A percentile compares a stretch with the other conserved stretches of the same genome.
Conservation (phyloP, 2,113 vertebrate species). For the Equus przewalskii region DNA sequence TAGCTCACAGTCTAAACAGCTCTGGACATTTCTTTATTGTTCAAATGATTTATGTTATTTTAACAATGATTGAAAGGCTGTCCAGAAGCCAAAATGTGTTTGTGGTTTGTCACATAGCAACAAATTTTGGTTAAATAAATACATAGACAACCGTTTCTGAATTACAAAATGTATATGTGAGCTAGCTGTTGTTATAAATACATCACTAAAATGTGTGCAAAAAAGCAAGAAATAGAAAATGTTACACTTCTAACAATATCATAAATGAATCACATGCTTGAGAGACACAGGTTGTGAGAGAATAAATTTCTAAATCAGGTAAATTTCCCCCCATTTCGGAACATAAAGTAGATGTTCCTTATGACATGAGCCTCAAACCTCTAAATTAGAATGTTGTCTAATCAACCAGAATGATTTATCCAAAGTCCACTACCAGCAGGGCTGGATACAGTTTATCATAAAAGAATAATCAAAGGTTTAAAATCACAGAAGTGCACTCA, state of each 20-base stretch:
- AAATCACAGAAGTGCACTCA: not conserved
- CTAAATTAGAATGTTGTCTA: not conserved
- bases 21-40: constrained; percentile 40
- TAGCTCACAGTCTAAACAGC: constrained; percentile 42
- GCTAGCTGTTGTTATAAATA: constrained; percentile 57
- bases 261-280: constrained; percentile 21
- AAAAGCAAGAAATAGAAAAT: constrained; percentile 64
- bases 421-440: not conserved
- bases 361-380: not conserved
- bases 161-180: constrained; percentile 49
- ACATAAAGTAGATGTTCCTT: not conserved
- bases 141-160: constrained; percentile 41
- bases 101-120: constrained; percentile 40
- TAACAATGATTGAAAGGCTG: constrained; percentile 65
- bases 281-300: constrained; percentile 20
- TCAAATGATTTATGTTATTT: constrained; percentile 58
- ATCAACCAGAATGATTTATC: constrained; percentile 7
- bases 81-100: not conserved
- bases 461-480: constrained; percentile 13
- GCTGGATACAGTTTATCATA: not conserved
- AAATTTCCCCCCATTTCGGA: not conserved
- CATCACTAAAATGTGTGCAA: constrained; percentile 58
- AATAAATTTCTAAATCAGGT: constrained; percentile 31
- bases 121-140: constrained; percentile 70
- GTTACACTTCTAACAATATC: constrained; percentile 4